A percentile compares a stretch with the other conserved stretches of the same genome.
Evolutionary conservation across 2,888 invertebrate species (phyloP).

Genomic region (Melanchra persicariae): DNA sequence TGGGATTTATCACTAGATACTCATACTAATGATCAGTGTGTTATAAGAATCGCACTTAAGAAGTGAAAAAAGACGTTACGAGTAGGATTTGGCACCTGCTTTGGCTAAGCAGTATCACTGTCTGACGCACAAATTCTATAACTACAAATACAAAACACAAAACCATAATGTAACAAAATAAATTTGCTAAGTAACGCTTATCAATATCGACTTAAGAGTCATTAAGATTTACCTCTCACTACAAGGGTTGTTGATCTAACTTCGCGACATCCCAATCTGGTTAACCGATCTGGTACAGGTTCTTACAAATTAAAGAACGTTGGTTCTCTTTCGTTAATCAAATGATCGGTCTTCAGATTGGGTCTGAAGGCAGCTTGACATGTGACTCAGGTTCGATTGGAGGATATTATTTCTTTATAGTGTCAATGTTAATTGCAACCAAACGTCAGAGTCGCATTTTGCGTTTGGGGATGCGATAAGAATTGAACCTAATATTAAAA

Average conservation of each 20-base stretch:
- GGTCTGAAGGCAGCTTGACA: slow-evolving; percentile 37
- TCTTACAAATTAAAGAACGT: slow-evolving; percentile 36
- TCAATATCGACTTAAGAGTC: background rate
- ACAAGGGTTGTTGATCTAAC: slow-evolving; percentile 30
- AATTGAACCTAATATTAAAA: background rate
- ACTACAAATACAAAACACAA: background rate
- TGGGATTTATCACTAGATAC: background rate
- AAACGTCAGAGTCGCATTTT: background rate
- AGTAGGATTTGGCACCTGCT: background rate
- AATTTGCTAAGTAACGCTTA: background rate
- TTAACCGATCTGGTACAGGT: slow-evolving; percentile 39
- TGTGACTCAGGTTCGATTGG: slow-evolving; percentile 14
- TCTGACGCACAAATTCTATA: background rate
- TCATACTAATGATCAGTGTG: background rate
- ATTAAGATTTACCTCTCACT: background rate
- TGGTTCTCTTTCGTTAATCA: slow-evolving; percentile 53
- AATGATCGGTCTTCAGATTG: slow-evolving; percentile 39
- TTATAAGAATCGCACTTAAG: background rate
- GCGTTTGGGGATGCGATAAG: background rate
- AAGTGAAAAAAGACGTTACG: too few relatives aligned
- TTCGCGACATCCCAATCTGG: slow-evolving; percentile 19
- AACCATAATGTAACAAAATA: too few relatives aligned
- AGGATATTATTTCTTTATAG: slow-evolving; percentile 12
- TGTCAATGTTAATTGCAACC: slow-evolving; percentile 29
- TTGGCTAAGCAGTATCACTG: background rate